A percentile compares a stretch with the other conserved stretches of the same genome.
Conservation (phyloP, 2,797 vertebrate species). For the Halcyon leucocephala region DNA sequence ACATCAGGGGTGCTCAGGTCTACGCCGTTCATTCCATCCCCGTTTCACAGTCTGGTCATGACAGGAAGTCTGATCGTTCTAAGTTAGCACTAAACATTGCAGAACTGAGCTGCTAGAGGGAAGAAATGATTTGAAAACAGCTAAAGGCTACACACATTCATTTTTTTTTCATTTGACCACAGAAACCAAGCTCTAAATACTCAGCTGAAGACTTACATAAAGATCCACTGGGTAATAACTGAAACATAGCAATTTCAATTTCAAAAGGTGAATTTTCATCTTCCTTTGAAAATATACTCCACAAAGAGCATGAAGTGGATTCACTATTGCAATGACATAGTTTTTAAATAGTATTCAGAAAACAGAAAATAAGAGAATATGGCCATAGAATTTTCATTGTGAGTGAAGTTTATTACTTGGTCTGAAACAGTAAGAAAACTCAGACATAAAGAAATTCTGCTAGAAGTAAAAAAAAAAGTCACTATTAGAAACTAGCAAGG, state of each 20-base stretch:
- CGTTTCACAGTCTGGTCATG: not conserved
- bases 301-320: not conserved
- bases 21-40: not conserved
- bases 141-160: not conserved
- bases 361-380: not conserved
- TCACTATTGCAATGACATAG: not conserved
- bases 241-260: not conserved
- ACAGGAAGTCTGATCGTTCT: constrained; percentile 52
- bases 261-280: not conserved
- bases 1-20: not conserved
- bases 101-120: constrained; percentile 46
- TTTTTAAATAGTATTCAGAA: not conserved
- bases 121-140: constrained; percentile 20
- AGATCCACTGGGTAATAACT: not conserved
- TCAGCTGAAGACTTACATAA: not conserved
- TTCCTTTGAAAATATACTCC: not conserved
- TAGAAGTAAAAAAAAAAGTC: not conserved
- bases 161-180: constrained; percentile 38
- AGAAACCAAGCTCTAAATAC: constrained; percentile 18
- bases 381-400: not conserved
- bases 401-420: not conserved
- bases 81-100: not conserved
- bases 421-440: not conserved
- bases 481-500: not conserved
- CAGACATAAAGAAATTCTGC: not conserved